Percentiles rank a stretch among this genome's conserved stretches.
These are phyloP conservation scores for Ianthella basta DNA, from an alignment of 37 sponge, comb jelly and placozoan species.

Conservation along the genomic window DNA sequence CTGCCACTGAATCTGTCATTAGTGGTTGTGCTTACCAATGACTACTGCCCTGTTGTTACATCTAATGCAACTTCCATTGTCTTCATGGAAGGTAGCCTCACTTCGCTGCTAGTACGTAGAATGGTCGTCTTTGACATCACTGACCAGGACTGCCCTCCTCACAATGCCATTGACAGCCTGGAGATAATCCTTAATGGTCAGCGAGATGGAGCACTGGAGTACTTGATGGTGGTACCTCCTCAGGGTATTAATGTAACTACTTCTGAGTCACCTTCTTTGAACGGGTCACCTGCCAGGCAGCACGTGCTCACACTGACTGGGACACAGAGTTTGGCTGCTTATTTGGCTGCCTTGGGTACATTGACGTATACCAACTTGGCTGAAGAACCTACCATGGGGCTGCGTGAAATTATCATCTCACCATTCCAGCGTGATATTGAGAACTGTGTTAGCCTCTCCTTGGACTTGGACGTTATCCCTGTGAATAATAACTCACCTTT, in stretches of 20 bases:
- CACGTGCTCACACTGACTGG: constrained; percentile 1
- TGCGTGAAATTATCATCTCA: constrained; percentile 27
- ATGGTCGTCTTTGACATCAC: constrained; percentile 9
- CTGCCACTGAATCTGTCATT: not conserved
- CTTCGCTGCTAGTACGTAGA: not conserved
- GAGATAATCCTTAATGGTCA: constrained; percentile 17
- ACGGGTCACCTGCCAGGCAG: not conserved
- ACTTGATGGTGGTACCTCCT: not conserved
- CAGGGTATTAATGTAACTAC: not conserved
- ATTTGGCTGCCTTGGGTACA: constrained; percentile 22
- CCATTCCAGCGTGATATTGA: constrained; percentile 17
- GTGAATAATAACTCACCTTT: constrained; percentile 66
- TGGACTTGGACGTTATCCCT: constrained; percentile 28
- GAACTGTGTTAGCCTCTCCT: not conserved
- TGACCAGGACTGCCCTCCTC: constrained; percentile 41
- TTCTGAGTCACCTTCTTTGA: too few relatives aligned
- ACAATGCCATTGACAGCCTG: constrained; percentile 15
- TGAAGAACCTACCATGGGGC: constrained; percentile 49
- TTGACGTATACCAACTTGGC: constrained; percentile 44
- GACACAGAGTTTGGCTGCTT: not conserved
- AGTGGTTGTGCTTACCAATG: not conserved
- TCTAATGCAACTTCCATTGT: not conserved
- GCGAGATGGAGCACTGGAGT: constrained; percentile 20
- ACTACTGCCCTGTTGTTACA: constrained; percentile 37
- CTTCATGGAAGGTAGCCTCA: constrained; percentile 39